phyloP scores from a whole-genome alignment of 2,113 vertebrate species.

The Sarotherodon lohbergeri region DNA sequence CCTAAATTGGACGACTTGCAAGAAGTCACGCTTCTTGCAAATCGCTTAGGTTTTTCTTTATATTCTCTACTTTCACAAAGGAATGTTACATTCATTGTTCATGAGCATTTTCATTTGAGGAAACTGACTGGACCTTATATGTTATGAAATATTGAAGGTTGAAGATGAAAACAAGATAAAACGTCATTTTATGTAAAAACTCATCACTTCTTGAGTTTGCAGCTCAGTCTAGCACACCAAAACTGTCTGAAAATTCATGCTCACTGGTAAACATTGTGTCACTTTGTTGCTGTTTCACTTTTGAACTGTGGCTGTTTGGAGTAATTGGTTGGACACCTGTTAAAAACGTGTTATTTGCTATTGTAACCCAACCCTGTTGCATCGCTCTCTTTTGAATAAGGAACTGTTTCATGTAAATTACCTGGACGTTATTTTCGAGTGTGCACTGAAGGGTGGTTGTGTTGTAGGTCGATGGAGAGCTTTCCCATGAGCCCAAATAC shows the following conservation, averaged over 20 bases:
- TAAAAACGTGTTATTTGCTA: background rate
- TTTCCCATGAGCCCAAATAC: background rate
- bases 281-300: rapidly evolving
- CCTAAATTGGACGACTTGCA: background rate
- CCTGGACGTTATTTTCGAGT: background rate
- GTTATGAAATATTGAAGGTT: background rate
- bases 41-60: background rate
- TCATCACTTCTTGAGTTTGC: background rate
- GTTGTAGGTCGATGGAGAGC: background rate
- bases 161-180: background rate
- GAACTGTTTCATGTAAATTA: background rate
- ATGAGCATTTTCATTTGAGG: background rate
- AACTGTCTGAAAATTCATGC: background rate
- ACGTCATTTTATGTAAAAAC: background rate
- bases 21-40: background rate
- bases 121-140: background rate
- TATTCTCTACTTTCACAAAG: background rate
- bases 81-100: background rate
- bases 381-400: background rate
- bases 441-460: background rate
- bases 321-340: background rate
- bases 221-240: rapidly evolving
- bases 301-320: background rate
- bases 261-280: background rate
- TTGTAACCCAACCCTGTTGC: background rate